Evolutionary conservation across 2,113 vertebrate genomes (phyloP).

Genomic region (Rhipidura dahli): DNA sequence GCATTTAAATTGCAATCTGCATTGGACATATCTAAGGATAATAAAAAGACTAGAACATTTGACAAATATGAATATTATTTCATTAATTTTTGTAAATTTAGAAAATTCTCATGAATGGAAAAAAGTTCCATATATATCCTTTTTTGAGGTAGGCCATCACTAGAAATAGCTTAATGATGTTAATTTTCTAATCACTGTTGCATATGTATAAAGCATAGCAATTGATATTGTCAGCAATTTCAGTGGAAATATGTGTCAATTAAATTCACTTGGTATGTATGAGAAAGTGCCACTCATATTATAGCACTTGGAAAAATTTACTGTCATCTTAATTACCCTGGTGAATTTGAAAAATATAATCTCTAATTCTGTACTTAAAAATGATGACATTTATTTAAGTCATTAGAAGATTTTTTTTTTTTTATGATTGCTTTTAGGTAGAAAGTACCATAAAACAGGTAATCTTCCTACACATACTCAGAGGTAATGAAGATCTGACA

Average conservation of each 20-base stretch:
- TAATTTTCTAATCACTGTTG: constrained; percentile 36
- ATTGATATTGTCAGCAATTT: constrained; percentile 19
- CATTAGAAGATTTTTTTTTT: neutral
- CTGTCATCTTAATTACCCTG: neutral
- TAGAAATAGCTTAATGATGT: constrained; percentile 21
- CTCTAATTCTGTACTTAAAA: neutral
- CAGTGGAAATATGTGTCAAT: neutral
- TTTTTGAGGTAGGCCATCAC: neutral
- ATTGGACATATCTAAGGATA: neutral
- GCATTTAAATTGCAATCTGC: neutral
- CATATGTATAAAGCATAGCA: neutral
- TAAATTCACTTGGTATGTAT: neutral
- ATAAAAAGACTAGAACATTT: neutral
- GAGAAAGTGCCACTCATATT: neutral
- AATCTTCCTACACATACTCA: neutral
- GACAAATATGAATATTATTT: neutral
- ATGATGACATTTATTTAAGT: neutral
- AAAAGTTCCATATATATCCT: neutral
- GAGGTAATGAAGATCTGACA: neutral
- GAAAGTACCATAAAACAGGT: neutral
- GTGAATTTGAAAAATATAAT: neutral
- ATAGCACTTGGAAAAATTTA: neutral
- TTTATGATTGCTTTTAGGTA: neutral
- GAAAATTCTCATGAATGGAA: neutral
- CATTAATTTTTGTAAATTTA: neutral